Conservation (phyloP, 2,888 invertebrate species). For the Pristionchus mayeri region DNA sequence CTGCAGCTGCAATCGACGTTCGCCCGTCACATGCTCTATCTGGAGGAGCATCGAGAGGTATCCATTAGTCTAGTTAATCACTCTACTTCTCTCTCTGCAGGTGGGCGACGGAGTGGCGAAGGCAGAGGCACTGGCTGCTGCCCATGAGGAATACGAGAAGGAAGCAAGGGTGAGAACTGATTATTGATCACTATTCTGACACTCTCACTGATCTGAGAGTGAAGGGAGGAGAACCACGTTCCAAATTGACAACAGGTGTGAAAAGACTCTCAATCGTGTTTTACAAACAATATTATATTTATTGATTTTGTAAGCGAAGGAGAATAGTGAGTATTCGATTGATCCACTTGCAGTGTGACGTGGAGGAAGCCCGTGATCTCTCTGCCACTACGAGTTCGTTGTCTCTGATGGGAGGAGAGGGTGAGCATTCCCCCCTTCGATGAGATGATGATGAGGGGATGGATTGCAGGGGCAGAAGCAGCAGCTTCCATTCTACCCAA, state of each 20-base stretch:
- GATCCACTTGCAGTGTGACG: slow-evolving; percentile 3
- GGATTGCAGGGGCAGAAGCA: slow-evolving; percentile 73
- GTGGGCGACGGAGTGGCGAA: slow-evolving; percentile 74
- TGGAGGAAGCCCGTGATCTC: slow-evolving; percentile 7
- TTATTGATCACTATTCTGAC: not conserved
- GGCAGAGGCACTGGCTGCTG: slow-evolving; percentile 76
- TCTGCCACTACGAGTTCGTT: not conserved
- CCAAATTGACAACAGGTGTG: no score
- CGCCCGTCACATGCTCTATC: slow-evolving; percentile 77
- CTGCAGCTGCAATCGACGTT: slow-evolving; percentile 78
- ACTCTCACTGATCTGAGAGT: not conserved
- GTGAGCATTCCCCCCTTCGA: not conserved
- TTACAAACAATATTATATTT: no score
- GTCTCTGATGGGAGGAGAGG: slow-evolving; percentile 37
- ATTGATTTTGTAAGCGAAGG: not conserved
- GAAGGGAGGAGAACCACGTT: no score
- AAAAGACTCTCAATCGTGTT: not conserved
- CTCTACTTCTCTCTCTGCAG: not conserved
- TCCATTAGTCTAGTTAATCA: slow-evolving; percentile 8
- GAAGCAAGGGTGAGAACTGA: slow-evolving; percentile 61
- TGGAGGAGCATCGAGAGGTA: slow-evolving; percentile 77
- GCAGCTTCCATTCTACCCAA: slow-evolving; percentile 85
- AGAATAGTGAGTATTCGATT: no score
- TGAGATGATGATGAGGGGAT: not conserved
- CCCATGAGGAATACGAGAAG: slow-evolving; percentile 77